These are phyloP conservation scores for Bombus pyrosoma DNA, from an alignment of 1,140 invertebrate genomes.

Conservation along the genomic window DNA sequence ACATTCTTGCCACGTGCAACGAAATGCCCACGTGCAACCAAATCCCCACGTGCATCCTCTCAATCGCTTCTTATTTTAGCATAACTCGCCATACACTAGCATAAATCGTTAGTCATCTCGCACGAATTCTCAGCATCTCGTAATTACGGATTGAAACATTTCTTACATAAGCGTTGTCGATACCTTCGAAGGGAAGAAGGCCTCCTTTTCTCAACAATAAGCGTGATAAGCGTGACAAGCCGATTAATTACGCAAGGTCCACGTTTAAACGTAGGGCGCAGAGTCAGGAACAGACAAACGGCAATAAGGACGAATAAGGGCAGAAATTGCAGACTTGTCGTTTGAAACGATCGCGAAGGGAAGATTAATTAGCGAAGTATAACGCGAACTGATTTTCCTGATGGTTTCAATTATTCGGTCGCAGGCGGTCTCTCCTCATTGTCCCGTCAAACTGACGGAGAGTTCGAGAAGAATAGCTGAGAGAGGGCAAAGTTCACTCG, in stretches of 20 bases:
- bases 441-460: background rate
- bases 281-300: background rate
- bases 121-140: no score
- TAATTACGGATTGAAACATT: background rate
- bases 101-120: background rate
- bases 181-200: background rate
- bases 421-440: no score
- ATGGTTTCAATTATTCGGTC: no score
- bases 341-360: background rate
- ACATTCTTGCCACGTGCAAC: no score
- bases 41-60: no score
- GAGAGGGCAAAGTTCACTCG: slow-evolving; percentile 6
- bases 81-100: no score
- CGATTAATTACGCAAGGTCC: background rate
- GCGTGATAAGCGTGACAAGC: background rate
- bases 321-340: background rate
- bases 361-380: background rate
- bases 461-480: background rate
- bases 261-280: background rate
- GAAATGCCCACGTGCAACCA: no score
- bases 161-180: background rate
- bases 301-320: background rate
- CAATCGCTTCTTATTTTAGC: no score
- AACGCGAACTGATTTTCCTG: background rate
- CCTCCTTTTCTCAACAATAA: background rate